Percentiles rank a stretch among this genome's conserved stretches.
Conservation (phyloP, 2,113 vertebrate genomes). For the Elaphurus davidianus region DNA sequence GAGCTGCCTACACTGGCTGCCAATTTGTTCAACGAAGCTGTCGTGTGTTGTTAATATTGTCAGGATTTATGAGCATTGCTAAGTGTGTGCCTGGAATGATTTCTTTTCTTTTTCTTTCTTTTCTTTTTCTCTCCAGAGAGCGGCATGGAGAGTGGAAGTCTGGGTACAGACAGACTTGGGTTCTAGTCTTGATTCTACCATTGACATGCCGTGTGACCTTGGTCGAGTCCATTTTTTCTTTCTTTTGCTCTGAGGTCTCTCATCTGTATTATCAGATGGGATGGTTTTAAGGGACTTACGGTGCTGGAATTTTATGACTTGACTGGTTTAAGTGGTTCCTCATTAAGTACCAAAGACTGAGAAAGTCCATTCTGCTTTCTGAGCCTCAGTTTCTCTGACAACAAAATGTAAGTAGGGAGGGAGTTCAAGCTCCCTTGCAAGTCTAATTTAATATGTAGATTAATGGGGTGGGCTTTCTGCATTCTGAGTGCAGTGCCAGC, state of each 20-base stretch:
- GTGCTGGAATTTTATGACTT: neutral
- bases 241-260: neutral
- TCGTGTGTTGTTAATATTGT: constrained; percentile 68
- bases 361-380: neutral
- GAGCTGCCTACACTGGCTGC: constrained; percentile 59
- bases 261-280: neutral
- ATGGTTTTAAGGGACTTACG: neutral
- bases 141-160: neutral
- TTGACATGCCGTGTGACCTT: neutral
- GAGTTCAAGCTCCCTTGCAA: neutral
- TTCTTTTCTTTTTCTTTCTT: constrained; percentile 32
- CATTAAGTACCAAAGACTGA: neutral
- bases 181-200: neutral
- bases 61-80: constrained; percentile 68
- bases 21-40: constrained; percentile 68
- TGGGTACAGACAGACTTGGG: neutral
- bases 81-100: constrained; percentile 61
- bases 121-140: constrained; percentile 26
- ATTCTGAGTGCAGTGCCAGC: neutral
- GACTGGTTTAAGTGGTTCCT: neutral
- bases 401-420: neutral
- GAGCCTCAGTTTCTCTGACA: neutral
- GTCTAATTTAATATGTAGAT: neutral
- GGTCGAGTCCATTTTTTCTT: neutral
- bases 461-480: neutral